A percentile compares a stretch with the other conserved stretches of the same genome.
phyloP scores from a whole-genome alignment of 2,888 invertebrate species.

The Xylota segnis region DNA sequence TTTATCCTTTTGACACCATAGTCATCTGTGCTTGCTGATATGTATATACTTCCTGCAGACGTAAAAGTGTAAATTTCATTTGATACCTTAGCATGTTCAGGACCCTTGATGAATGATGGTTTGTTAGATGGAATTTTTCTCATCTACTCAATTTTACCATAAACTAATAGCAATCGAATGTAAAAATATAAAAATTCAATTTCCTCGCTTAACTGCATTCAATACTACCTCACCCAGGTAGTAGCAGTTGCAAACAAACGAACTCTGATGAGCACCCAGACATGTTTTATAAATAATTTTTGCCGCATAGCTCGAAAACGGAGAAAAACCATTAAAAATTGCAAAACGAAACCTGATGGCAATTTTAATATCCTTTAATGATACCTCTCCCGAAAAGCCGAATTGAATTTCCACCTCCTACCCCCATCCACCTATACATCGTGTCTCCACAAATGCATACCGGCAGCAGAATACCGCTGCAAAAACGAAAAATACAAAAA shows the following conservation, averaged over 20 bases:
- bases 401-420: constrained; percentile 61
- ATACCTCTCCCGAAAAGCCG: constrained; percentile 49
- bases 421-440: constrained; percentile 9
- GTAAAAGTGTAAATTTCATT: too few species aligned
- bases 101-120: too few species aligned
- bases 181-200: constrained; percentile 20
- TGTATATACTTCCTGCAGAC: too few species aligned
- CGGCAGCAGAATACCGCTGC: neutral
- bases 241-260: constrained; percentile 28
- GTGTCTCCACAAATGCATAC: constrained; percentile 51
- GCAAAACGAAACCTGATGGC: constrained; percentile 68
- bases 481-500: constrained; percentile 17
- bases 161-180: constrained; percentile 5
- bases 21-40: too few species aligned
- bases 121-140: too few species aligned
- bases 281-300: constrained; percentile 51
- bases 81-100: too few species aligned
- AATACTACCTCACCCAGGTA: neutral
- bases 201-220: constrained; percentile 43
- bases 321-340: constrained; percentile 59
- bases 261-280: constrained; percentile 50
- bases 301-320: constrained; percentile 10
- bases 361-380: constrained; percentile 76
- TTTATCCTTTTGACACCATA: too few species aligned
- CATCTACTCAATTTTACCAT: constrained; percentile 28